A percentile compares a stretch with the other conserved stretches of the same genome.
phyloP scores from a whole-genome alignment of 1,140 invertebrate genomes.

The Drosophila orena region DNA sequence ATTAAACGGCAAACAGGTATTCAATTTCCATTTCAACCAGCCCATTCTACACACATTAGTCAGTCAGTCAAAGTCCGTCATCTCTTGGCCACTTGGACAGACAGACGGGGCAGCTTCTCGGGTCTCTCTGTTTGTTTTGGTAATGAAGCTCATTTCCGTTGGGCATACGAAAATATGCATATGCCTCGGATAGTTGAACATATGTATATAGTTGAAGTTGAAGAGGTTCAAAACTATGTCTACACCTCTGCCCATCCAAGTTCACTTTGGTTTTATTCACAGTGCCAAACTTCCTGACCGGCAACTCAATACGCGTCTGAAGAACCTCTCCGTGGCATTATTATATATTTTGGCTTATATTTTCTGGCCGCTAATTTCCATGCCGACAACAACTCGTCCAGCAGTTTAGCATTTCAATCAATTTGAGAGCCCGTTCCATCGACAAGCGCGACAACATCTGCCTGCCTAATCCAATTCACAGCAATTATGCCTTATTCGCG shows the following conservation, averaged over 20 bases:
- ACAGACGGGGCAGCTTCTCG: constrained; percentile 11
- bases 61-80: constrained; percentile 55
- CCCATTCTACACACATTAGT: constrained; percentile 77
- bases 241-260: neutral
- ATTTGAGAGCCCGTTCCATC: constrained; percentile 12
- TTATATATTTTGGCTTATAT: constrained; percentile 15
- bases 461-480: constrained; percentile 67
- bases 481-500: constrained; percentile 75
- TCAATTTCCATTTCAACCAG: constrained; percentile 64
- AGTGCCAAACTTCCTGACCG: neutral
- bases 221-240: constrained; percentile 4
- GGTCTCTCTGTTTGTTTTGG: constrained; percentile 80
- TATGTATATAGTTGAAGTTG: constrained; percentile 34
- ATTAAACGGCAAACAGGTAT: constrained; percentile 82
- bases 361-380: constrained; percentile 30
- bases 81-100: constrained; percentile 35
- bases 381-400: constrained; percentile 22
- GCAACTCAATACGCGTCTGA: neutral
- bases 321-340: neutral
- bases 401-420: constrained; percentile 65
- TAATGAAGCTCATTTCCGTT: constrained; percentile 84
- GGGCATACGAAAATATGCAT: constrained; percentile 66
- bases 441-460: constrained; percentile 30
- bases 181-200: constrained; percentile 45
- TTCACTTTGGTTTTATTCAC: neutral